Conservation (phyloP, 2,113 vertebrate species). For the Girardinichthys multiradiatus region DNA sequence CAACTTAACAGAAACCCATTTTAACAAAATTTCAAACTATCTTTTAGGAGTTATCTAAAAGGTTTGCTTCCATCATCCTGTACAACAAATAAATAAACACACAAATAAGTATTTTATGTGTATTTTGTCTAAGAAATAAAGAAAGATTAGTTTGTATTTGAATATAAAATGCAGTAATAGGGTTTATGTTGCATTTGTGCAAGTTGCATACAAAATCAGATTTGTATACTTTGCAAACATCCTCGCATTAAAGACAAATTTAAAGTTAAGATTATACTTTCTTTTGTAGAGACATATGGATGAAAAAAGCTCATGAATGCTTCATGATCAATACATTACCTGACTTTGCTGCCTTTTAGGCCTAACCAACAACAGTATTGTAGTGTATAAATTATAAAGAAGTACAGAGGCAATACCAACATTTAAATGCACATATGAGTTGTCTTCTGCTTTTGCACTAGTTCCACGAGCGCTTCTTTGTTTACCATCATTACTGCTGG, state of each 20-base stretch:
- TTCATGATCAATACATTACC: background rate
- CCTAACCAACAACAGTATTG: background rate
- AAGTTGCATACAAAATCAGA: background rate
- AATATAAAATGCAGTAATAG: background rate
- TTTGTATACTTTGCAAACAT: background rate
- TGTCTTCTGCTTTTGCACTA: slow-evolving; percentile 32
- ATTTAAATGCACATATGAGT: background rate
- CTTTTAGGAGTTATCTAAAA: too few relatives aligned
- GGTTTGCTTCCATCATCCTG: background rate
- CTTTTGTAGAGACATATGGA: background rate
- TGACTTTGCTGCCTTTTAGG: background rate
- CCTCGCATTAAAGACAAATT: background rate
- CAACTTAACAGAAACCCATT: too few relatives aligned
- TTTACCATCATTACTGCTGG: slow-evolving; percentile 83
- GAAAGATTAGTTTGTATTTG: background rate
- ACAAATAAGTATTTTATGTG: background rate
- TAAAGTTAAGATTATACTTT: background rate
- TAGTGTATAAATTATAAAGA: background rate
- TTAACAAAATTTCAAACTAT: too few relatives aligned
- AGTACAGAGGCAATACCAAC: background rate
- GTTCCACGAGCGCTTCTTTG: slow-evolving; percentile 81
- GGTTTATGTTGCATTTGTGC: background rate
- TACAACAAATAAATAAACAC: background rate
- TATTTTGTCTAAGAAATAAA: background rate
- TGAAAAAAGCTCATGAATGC: background rate